Base-by-base conservation (phyloP, 2,113 vertebrate species). In the Petromus typicus region DNA sequence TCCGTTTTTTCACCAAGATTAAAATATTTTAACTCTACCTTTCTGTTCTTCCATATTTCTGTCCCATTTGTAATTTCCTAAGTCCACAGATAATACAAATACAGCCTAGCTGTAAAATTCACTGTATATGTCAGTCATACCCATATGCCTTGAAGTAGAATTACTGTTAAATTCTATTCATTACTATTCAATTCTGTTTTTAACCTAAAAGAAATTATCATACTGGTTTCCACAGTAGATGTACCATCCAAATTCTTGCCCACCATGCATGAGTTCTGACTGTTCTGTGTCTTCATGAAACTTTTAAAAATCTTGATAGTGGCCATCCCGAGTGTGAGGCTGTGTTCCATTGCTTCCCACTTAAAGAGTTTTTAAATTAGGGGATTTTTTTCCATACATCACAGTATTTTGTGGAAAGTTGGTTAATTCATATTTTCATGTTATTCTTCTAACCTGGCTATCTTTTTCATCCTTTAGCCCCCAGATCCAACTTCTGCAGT, bases 1-100 rank as follows among this genome's bases (percentile, higher is more conserved):
- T 25, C 12, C n/a, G 25, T 63, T 34, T 89, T 79, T 56, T 59
- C 16, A 81, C 20, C 51, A 27, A 34, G 5, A 66, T 88, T 84
- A 88, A 66, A 90, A 66, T 59, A 40, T n/a, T 54, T 89, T 69
- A 85, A 93, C 84, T 91, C 69, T 64, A 51, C 83, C 71, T 80
- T 90, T 86, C n/a, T 90, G 18, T 1, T 69, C 67, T 90, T 87
- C 40, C 37, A 43, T 40, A 22, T 86, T 95, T 86, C 48, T 85
- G 86, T 86, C 32, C 22, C 11, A 10, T 40, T 89, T 89, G 64
- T 82, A 80, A 64, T 81, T 89, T 92, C 37, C 40, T 48, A 71
- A 84, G 23, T 61, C n/a, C 34, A 90, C 14, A 92, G 20, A 81
- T 48, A 66, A 67, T 11, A 51, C 63, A 69, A 90, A 86, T 43